phyloP scores from a whole-genome alignment of 2,113 vertebrate genomes.

The Dunckerocampus dactyliophorus region DNA sequence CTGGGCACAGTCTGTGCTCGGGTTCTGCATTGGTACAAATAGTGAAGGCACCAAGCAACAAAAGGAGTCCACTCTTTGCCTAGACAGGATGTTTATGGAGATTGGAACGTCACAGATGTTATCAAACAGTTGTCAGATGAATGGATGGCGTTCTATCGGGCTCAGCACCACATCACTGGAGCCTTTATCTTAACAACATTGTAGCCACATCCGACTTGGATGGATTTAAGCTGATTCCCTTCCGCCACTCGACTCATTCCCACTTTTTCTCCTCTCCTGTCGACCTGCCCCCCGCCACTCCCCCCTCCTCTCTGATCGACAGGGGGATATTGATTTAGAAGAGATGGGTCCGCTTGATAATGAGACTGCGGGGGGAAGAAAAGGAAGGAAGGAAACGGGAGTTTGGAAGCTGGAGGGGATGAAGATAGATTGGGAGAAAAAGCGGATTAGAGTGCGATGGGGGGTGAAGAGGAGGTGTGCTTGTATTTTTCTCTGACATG shows the following conservation, averaged over 20 bases:
- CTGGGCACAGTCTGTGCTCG: too few species aligned
- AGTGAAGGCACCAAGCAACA: too few species aligned
- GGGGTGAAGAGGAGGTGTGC: constrained; percentile 21
- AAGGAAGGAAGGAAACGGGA: constrained; percentile 32
- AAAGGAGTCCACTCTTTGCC: not conserved
- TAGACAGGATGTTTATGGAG: not conserved
- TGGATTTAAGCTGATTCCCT: constrained; percentile 2
- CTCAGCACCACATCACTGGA: constrained; percentile 1
- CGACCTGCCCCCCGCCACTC: constrained; percentile 3
- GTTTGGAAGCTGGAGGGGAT: constrained; percentile 22
- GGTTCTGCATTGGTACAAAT: too few species aligned
- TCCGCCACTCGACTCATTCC: not conserved
- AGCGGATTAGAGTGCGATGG: constrained; percentile 50
- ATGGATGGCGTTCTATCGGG: not conserved
- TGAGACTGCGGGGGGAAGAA: constrained; percentile 41
- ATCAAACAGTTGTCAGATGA: constrained; percentile 5
- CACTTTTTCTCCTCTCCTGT: constrained; percentile 9
- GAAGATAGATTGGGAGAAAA: constrained; percentile 42
- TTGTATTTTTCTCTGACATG: constrained; percentile 44
- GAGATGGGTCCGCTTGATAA: constrained; percentile 58
- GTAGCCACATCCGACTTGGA: not conserved
- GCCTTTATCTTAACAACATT: constrained; percentile 3
- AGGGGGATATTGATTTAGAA: constrained; percentile 57
- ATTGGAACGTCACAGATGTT: constrained; percentile 1
- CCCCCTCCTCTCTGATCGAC: constrained; percentile 43